Percentiles rank a stretch among this genome's conserved stretches.
Conservation (phyloP, 1,140 invertebrate species). For the Scaptomyza hsui region DNA sequence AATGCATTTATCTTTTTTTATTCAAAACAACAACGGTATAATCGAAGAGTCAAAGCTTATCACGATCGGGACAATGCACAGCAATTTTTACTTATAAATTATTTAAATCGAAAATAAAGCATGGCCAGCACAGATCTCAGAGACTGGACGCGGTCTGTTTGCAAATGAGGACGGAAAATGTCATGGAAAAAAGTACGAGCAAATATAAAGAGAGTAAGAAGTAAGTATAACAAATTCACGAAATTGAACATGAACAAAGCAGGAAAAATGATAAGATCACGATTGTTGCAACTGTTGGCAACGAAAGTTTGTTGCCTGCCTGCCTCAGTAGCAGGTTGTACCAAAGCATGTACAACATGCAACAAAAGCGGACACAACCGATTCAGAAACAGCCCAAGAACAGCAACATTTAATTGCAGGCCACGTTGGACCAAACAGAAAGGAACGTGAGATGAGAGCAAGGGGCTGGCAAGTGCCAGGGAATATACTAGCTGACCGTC, state of each 20-base stretch:
- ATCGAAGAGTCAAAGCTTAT: constrained; percentile 52
- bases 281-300: constrained; percentile 58
- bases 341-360: constrained; percentile 57
- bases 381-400: constrained; percentile 9
- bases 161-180: constrained; percentile 78
- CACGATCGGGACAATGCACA: constrained; percentile 75
- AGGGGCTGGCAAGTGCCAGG: constrained; percentile 1
- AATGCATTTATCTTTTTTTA: constrained; percentile 63
- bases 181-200: constrained; percentile 65
- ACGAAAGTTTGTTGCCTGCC: constrained; percentile 52
- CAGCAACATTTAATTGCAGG: constrained; percentile 71
- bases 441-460: constrained; percentile 25
- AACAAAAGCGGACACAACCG: constrained; percentile 46
- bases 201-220: constrained; percentile 25
- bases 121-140: constrained; percentile 19
- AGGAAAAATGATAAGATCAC: constrained; percentile 75
- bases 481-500: constrained; percentile 37
- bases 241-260: constrained; percentile 81
- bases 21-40: constrained; percentile 28
- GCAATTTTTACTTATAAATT: constrained; percentile 78
- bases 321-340: constrained; percentile 61
- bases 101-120: constrained; percentile 80
- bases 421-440: constrained; percentile 68
- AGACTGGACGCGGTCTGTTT: constrained; percentile 74
- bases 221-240: constrained; percentile 80